phyloP scores from a whole-genome alignment of 2,797 vertebrate species.

The Setipinna tenuifilis region DNA sequence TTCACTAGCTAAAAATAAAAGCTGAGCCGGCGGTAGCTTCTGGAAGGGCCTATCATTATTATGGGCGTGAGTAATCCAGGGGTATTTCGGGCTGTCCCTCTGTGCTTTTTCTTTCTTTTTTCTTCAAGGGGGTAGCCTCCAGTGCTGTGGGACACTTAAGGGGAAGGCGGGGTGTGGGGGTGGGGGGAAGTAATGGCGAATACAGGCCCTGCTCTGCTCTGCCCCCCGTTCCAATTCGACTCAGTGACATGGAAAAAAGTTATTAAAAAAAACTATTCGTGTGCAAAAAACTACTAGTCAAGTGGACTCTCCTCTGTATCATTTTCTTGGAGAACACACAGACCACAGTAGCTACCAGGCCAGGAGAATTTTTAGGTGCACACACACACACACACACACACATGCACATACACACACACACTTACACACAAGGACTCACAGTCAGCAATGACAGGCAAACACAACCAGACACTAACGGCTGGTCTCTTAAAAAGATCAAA shows the following conservation, averaged over 20 bases:
- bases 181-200: not conserved
- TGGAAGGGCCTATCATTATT: slow-evolving; percentile 45
- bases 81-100: slow-evolving; percentile 7
- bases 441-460: slow-evolving; percentile 16
- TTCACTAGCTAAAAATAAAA: slow-evolving; percentile 50
- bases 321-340: not conserved
- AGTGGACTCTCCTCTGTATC: not conserved
- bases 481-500: slow-evolving; percentile 23
- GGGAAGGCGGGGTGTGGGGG: not conserved
- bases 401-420: slow-evolving; percentile 5
- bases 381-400: slow-evolving; percentile 17
- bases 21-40: slow-evolving; percentile 22
- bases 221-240: not conserved
- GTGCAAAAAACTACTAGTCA: slow-evolving; percentile 4
- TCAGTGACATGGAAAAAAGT: not conserved
- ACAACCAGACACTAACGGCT: slow-evolving; percentile 3
- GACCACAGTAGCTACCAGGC: not conserved
- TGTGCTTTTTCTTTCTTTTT: not conserved
- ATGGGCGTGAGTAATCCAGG: slow-evolving; percentile 24
- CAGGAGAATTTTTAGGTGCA: not conserved
- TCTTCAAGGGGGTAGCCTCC: not conserved
- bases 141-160: not conserved
- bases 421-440: not conserved
- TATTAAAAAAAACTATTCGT: not conserved
- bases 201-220: not conserved